Percentiles rank a stretch among this genome's conserved stretches.
phyloP scores from a whole-genome alignment of 2,113 vertebrate genomes.

The Salminus brasiliensis region DNA sequence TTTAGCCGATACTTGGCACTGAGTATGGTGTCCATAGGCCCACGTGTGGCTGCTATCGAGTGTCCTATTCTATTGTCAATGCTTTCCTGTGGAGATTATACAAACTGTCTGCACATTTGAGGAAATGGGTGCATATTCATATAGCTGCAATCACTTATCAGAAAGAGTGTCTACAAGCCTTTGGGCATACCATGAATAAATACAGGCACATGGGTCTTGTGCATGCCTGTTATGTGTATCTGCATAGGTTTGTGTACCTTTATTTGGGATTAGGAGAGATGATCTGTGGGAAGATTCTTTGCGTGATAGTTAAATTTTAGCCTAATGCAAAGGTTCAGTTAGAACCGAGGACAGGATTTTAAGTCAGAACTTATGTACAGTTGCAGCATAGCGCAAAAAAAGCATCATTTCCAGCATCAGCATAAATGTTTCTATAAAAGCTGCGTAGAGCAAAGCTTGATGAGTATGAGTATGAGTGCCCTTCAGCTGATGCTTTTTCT shows the following conservation, averaged over 20 bases:
- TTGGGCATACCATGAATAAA: too few species aligned
- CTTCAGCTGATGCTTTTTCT: neutral
- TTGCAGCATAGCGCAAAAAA: conserved; percentile 19
- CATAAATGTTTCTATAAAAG: conserved; percentile 14
- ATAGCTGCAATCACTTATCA: too few species aligned
- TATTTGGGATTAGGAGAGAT: neutral
- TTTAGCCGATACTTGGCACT: too few species aligned
- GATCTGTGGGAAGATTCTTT: neutral
- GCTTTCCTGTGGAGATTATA: too few species aligned
- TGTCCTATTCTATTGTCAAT: too few species aligned
- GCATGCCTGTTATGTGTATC: neutral
- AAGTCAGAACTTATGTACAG: conserved; percentile 1
- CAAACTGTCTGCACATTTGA: too few species aligned
- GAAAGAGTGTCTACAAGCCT: too few species aligned
- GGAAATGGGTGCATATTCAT: too few species aligned
- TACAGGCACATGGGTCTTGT: too few species aligned
- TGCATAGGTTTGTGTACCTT: neutral
- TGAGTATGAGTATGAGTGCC: conserved; percentile 10
- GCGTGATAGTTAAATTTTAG: too few species aligned
- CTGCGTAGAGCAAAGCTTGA: conserved; percentile 2
- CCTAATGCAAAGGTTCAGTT: conserved; percentile 1
- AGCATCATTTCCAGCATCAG: neutral
- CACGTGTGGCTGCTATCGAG: too few species aligned
- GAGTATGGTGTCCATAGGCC: too few species aligned
- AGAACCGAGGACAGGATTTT: neutral